Evolutionary conservation across 1,140 invertebrate species (phyloP).

Genomic region (Zaprionus tsacasi): DNA sequence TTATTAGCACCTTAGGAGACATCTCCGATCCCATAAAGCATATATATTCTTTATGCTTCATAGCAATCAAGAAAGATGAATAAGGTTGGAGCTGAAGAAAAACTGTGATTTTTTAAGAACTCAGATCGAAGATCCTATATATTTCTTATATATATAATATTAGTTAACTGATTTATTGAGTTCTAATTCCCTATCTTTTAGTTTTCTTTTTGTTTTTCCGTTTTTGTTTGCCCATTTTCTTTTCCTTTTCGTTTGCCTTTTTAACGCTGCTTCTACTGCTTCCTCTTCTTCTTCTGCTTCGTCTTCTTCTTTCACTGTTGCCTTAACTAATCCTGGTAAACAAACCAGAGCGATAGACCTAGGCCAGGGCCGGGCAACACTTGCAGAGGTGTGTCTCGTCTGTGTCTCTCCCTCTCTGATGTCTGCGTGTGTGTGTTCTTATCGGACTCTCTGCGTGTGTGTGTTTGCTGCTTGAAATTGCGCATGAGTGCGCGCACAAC

Average conservation of each 20-base stretch:
- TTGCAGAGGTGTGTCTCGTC: constrained; percentile 5
- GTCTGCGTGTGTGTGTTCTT: constrained; percentile 9
- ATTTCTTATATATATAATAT: too few relatives aligned
- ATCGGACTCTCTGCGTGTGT: constrained; percentile 20
- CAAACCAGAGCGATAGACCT: constrained; percentile 30
- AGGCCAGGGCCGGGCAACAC: constrained; percentile 27
- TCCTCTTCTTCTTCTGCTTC: background rate
- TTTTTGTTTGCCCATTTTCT: background rate
- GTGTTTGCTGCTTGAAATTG: constrained; percentile 42
- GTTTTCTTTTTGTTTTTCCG: background rate
- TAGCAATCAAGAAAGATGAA: too few relatives aligned
- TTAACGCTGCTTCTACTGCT: background rate
- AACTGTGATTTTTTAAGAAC: too few relatives aligned
- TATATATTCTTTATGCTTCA: too few relatives aligned
- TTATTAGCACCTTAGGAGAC: too few relatives aligned
- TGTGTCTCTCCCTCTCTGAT: background rate
- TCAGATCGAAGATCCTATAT: too few relatives aligned
- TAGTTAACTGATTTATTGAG: too few relatives aligned
- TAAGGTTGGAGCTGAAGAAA: too few relatives aligned
- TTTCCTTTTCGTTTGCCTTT: background rate
- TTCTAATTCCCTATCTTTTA: too few relatives aligned
- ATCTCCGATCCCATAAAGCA: too few relatives aligned
- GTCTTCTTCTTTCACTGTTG: too few relatives aligned
- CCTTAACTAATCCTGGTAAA: constrained; percentile 15
- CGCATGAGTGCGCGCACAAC: constrained; percentile 56